Evolutionary conservation across 35 echinoderm and acorn worm genomes (phyloP), one percentile per base, ranked within the genome.

Genomic region (Ophiothrix spiculata): DNA sequence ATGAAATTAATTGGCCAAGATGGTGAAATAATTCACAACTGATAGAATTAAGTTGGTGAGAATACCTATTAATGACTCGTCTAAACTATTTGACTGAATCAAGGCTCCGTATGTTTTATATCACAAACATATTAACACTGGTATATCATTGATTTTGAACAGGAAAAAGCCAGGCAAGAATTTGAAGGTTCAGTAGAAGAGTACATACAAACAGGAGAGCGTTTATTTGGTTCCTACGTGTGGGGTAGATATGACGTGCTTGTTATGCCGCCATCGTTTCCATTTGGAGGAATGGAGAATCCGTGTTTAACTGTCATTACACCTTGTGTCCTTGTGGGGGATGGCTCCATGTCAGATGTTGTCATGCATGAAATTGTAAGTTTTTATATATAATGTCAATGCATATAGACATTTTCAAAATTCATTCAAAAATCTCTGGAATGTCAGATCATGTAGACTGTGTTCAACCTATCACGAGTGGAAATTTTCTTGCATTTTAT

Each of bases 311-410:
- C 91, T 33, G 92, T 97, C 42, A 82, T 97, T 46, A 97, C 94
- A 77, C 94, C 94, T 25, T 93, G 90, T 25, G 46, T 85, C 11
- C 75, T 97, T 82, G 94, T 93, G 77, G 87, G 88, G 0, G 88
- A 94, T 73, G 74, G 84, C 2, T 91, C 88, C 1, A 78, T 94
- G 15, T 77, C 88, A 25, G 93, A 94, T 79, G 88, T 94, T 56
- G 88, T 94, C n/a, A 90, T 90, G 88, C 93, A 94, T 84, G 93
- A 94, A 94, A 90, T 94, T 37, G 93, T 94, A 87, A 91, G 87
- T 76, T 56, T n/a, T n/a, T n/a, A n/a, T n/a, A n/a, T n/a, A n/a
- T n/a, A n/a, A n/a, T n/a, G n/a, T n/a, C n/a, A n/a, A n/a, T n/a
- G n/a, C n/a, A n/a, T n/a, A n/a, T n/a, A n/a, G n/a, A n/a, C n/a